phyloP scores from a whole-genome alignment of 2,113 vertebrate genomes.

The Ammospiza caudacuta region DNA sequence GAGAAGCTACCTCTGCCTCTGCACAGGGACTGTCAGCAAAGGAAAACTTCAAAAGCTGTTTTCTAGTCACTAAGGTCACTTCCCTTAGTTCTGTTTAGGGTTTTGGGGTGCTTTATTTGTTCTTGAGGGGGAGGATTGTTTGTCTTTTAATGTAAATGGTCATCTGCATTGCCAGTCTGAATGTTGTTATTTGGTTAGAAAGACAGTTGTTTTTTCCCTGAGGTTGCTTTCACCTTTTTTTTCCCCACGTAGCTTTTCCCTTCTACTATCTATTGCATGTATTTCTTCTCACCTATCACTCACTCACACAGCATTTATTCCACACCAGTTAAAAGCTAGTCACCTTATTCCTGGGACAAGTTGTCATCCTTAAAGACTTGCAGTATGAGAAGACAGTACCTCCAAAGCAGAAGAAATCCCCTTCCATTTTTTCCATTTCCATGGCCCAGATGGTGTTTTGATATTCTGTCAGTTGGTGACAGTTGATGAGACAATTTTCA shows the following conservation, averaged over 20 bases:
- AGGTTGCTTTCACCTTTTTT: neutral
- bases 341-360: neutral
- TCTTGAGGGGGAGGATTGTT: rapidly evolving
- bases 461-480: neutral
- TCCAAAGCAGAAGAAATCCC: neutral
- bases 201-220: rapidly evolving
- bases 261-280: neutral
- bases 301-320: neutral
- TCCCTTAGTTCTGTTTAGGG: neutral
- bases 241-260: neutral
- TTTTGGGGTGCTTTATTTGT: neutral
- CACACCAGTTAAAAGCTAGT: neutral
- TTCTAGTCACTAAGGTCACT: neutral
- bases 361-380: neutral
- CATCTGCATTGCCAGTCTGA: neutral
- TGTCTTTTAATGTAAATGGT: neutral
- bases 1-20: neutral
- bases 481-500: neutral
- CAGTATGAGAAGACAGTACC: neutral
- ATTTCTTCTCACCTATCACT: neutral
- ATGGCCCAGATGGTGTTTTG: neutral
- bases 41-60: neutral
- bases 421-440: neutral
- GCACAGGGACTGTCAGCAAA: neutral
- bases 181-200: neutral